phyloP scores from a whole-genome alignment of 2,797 vertebrate genomes.

The Brotula barbata region DNA sequence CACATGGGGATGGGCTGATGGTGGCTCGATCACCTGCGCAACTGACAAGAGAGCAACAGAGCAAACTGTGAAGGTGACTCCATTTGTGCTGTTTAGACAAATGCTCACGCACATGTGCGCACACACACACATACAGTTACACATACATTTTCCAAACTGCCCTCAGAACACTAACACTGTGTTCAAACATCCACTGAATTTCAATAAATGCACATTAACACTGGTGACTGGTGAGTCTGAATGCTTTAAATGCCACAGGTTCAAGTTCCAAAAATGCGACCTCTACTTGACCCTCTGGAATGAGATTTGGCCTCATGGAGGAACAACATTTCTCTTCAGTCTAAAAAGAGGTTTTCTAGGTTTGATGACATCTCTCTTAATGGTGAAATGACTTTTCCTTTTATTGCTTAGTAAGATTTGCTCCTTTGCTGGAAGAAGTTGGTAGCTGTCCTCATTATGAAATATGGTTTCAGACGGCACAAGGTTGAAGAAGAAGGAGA shows the following conservation, averaged over 20 bases:
- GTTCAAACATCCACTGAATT: conserved; percentile 20
- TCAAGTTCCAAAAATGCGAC: not conserved
- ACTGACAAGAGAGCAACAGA: not conserved
- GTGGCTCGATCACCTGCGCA: not conserved
- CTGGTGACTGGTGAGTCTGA: not conserved
- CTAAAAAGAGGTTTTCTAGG: no score
- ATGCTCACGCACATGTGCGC: not conserved
- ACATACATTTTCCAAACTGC: conserved; percentile 1
- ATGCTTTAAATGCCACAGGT: not conserved
- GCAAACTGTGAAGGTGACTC: conserved; percentile 5
- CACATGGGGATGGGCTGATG: not conserved
- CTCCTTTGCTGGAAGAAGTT: no score
- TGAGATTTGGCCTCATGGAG: not conserved
- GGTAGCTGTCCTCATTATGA: no score
- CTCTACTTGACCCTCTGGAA: not conserved
- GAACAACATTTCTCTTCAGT: no score
- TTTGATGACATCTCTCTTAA: no score
- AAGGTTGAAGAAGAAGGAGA: no score
- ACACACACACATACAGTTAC: not conserved
- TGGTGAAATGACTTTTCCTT: no score
- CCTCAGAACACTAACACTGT: not conserved
- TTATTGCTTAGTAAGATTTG: no score
- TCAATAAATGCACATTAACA: conserved; percentile 7
- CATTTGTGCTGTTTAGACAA: not conserved
- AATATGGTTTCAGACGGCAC: no score